Percentiles rank a stretch among this genome's conserved stretches.
phyloP scores from a whole-genome alignment of 2,888 invertebrate species.

The Mesoligia furuncula region DNA sequence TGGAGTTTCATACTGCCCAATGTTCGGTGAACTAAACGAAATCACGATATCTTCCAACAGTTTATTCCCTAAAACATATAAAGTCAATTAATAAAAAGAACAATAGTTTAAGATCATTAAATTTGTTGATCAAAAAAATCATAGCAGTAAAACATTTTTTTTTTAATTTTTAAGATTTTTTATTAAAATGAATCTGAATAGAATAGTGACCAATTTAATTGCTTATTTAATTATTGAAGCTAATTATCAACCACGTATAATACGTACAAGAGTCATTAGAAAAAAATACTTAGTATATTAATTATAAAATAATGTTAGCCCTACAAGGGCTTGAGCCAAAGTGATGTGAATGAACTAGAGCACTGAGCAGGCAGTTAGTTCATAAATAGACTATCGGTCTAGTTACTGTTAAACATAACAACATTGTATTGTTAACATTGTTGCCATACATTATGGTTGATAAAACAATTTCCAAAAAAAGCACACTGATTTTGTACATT shows the following conservation, averaged over 20 bases:
- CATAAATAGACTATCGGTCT: not conserved
- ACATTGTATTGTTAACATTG: slow-evolving; percentile 19
- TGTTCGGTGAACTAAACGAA: slow-evolving; percentile 68
- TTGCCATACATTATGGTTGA: not conserved
- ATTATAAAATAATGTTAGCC: not conserved
- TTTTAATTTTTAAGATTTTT: not conserved
- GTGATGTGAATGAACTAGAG: slow-evolving; percentile 13
- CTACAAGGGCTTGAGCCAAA: slow-evolving; percentile 1
- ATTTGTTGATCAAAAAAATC: not conserved
- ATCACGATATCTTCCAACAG: slow-evolving; percentile 69
- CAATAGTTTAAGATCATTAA: not conserved
- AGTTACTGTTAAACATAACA: not conserved
- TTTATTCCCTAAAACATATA: slow-evolving; percentile 73
- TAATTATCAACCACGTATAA: not conserved
- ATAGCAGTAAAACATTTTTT: not conserved
- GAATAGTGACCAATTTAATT: slow-evolving; percentile 6
- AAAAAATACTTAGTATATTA: not conserved
- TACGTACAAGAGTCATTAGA: not conserved
- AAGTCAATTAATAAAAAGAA: not conserved
- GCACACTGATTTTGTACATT: not conserved
- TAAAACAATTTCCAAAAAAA: not conserved
- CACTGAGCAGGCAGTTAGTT: not conserved
- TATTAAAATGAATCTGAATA: not conserved
- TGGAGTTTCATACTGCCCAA: slow-evolving; percentile 85
- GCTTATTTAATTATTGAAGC: slow-evolving; percentile 3